Evolutionary conservation across 2,113 vertebrate species (phyloP).

Genomic region (Labeo rohita): DNA sequence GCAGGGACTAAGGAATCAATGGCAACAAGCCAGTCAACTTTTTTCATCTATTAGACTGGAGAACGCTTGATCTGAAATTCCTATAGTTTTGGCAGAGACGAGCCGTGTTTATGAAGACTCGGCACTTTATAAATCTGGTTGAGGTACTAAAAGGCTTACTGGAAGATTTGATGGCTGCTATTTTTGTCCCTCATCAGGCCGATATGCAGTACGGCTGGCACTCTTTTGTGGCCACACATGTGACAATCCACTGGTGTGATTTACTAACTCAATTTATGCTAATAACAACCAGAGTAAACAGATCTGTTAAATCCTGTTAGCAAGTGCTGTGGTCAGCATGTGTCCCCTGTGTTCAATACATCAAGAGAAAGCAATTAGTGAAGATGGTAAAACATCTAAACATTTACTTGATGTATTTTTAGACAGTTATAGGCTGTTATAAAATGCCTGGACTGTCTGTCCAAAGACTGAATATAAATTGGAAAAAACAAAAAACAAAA

Average conservation of each 20-base stretch:
- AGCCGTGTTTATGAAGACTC: neutral
- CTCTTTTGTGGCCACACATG: neutral
- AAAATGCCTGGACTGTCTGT: neutral
- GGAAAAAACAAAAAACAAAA: too few species aligned
- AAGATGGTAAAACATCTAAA: neutral
- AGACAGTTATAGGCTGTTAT: neutral
- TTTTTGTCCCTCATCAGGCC: neutral
- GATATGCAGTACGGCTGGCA: neutral
- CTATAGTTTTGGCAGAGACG: neutral
- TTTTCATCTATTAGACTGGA: neutral
- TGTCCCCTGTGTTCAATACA: neutral
- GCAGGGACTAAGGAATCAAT: neutral
- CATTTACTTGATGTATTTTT: neutral
- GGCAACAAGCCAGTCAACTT: neutral
- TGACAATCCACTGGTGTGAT: neutral
- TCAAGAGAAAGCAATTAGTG: neutral
- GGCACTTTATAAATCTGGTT: constrained; percentile 15
- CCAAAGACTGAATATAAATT: neutral
- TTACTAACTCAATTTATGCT: neutral
- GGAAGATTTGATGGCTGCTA: neutral
- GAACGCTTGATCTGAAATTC: neutral
- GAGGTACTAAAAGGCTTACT: constrained; percentile 9
- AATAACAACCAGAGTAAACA: neutral
- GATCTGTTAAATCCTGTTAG: constrained; percentile 1
- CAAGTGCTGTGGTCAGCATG: neutral